Evolutionary conservation across 2,797 vertebrate species (phyloP), one percentile per base, ranked within the genome.

Genomic region (Euthynnus affinis): DNA sequence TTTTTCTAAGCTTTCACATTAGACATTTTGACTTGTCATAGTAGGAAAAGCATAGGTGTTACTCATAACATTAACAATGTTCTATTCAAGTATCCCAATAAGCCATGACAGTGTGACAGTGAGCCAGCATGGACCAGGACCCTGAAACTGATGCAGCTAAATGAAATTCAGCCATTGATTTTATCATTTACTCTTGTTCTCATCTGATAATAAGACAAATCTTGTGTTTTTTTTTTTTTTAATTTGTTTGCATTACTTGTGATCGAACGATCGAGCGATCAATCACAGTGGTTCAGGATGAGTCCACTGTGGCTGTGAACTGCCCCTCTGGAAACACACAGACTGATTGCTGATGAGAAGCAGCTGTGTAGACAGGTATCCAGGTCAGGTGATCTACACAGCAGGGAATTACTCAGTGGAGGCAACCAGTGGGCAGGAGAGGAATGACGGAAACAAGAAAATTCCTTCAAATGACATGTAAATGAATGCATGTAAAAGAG

Each of bases 311-410:
- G 18, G 25, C 9, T 51, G 46, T 49, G 20, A 32, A 7, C 2
- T 20, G 2, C 20, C 5, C 5, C 2, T 55, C 10, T 22, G 6
- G 22, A 53, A 59, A 59, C 68, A 55, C 37, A 32, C 22, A 1
- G 12, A 58, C 20, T 64, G n/a, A 52, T 13, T 27, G 44, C 51
- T 42, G 29, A 56, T 61, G 60, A 73, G 52, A 49, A 23, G 59
- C 63, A 68, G 63, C 48, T 52, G 9, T 17, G 64, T 29, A 2
- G 46, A 13, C 40, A 37, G 29, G 42, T 61, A 55, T 73, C 23
- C 49, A 49, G 17, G 59, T 61, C 67, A 51, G n/a, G 10, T 37
- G n/a, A 69, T 51, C 14, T n/a, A 22, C 44, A 68, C 67, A 27
- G 29, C n/a, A 20, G 48, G 46, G 29, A 12, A 8, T 18, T 18